These are phyloP conservation scores for Cisticola juncidis DNA, from an alignment of 2,113 vertebrate genomes.

Conservation along the genomic window DNA sequence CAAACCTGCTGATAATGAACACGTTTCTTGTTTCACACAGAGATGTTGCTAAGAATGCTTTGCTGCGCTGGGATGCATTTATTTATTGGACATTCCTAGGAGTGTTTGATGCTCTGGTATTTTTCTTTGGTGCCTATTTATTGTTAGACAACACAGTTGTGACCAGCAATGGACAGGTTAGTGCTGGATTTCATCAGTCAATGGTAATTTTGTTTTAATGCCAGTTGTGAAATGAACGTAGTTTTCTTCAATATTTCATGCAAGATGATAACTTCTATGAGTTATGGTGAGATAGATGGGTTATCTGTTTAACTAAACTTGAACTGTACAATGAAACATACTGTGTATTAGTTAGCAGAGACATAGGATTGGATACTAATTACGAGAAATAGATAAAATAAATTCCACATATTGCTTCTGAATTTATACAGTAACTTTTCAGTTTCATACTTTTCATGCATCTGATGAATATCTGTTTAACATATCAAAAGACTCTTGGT, in stretches of 20 bases:
- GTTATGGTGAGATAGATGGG: not conserved
- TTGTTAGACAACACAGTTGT: constrained; percentile 92
- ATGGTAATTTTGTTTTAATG: not conserved
- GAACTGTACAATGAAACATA: not conserved
- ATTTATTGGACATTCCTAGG: constrained; percentile 95
- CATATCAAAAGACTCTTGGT: not conserved
- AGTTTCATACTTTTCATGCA: not conserved
- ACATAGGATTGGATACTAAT: not conserved
- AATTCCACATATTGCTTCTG: not conserved
- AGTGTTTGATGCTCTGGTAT: constrained; percentile 89
- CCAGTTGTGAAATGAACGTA: not conserved
- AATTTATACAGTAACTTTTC: not conserved
- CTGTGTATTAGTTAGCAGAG: not conserved
- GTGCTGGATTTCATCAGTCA: not conserved
- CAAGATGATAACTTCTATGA: not conserved
- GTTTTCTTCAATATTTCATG: not conserved
- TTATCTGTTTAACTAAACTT: not conserved
- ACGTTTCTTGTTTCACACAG: constrained; percentile 61
- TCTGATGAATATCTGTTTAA: not conserved
- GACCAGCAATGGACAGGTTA: constrained; percentile 97
- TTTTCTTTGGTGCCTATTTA: constrained; percentile 98
- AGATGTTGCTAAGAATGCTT: constrained; percentile 93
- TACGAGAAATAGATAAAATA: not conserved
- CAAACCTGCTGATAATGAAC: not conserved
- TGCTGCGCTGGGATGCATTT: constrained; percentile 90